A percentile compares a stretch with the other conserved stretches of the same genome.
Conservation (phyloP, 2,797 vertebrate genomes). For the Chromis chromis region DNA sequence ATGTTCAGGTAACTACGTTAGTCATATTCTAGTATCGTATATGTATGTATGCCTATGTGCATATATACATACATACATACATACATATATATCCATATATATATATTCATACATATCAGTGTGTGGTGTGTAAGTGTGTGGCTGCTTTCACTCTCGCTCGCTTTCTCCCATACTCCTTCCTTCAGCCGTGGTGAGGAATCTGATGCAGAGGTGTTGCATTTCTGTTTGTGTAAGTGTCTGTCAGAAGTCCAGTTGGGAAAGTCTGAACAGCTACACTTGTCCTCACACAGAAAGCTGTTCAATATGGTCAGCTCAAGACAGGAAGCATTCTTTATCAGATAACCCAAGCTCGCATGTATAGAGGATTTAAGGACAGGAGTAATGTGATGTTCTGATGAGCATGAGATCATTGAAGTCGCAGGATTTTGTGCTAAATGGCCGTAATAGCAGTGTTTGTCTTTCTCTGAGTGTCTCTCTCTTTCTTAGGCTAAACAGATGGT, state of each 20-base stretch:
- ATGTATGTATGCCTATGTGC: no score
- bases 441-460: slow-evolving; percentile 14
- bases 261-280: slow-evolving; percentile 55
- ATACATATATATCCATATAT: no score
- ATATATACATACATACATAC: no score
- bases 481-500: no score
- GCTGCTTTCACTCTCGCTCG: slow-evolving; percentile 25
- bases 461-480: neutral
- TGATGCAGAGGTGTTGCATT: slow-evolving; percentile 84
- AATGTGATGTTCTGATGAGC: slow-evolving; percentile 23
- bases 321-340: slow-evolving; percentile 40
- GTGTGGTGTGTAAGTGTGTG: slow-evolving; percentile 3
- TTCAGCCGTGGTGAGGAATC: slow-evolving; percentile 82
- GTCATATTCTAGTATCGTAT: neutral
- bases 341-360: neutral
- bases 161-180: slow-evolving; percentile 44
- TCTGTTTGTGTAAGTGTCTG: slow-evolving; percentile 73
- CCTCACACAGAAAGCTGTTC: slow-evolving; percentile 51
- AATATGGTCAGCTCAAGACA: slow-evolving; percentile 24
- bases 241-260: slow-evolving; percentile 75
- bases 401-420: slow-evolving; percentile 32
- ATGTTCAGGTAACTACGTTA: slow-evolving; percentile 51
- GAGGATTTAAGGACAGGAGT: slow-evolving; percentile 16
- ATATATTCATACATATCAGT: neutral
- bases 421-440: slow-evolving; percentile 18